Evolutionary conservation across 2,888 invertebrate genomes (phyloP).

Genomic region (Agonopterix arenella): DNA sequence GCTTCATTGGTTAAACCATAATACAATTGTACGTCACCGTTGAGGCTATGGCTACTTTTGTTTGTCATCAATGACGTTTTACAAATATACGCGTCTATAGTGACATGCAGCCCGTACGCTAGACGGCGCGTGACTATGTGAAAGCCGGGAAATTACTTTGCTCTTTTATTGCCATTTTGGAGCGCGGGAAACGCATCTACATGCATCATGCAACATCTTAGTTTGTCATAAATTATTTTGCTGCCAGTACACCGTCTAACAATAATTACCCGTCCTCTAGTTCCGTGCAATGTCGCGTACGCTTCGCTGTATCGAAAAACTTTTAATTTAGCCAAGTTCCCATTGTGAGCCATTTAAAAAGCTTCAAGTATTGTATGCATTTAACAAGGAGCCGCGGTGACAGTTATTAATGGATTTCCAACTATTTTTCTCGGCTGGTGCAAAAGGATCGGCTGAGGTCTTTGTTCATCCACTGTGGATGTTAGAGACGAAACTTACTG

Average conservation of each 20-base stretch:
- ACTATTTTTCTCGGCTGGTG: conserved; percentile 69
- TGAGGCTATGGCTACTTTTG: too few relatives aligned
- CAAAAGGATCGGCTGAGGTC: conserved; percentile 67
- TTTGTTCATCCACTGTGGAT: conserved; percentile 44
- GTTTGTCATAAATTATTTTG: conserved; percentile 1
- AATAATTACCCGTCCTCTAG: conserved; percentile 70
- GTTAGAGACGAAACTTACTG: not conserved
- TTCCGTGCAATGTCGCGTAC: conserved; percentile 70
- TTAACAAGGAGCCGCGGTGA: conserved; percentile 71
- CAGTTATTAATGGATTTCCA: conserved; percentile 72
- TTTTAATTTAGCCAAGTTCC: conserved; percentile 76
- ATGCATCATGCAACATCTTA: too few relatives aligned
- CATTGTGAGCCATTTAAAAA: conserved; percentile 74
- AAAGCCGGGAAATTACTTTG: too few relatives aligned
- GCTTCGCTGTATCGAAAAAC: conserved; percentile 67
- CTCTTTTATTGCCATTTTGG: too few relatives aligned
- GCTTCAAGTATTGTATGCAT: conserved; percentile 76
- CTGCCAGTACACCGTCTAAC: conserved; percentile 40
- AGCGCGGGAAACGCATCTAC: too few relatives aligned
- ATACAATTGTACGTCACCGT: too few relatives aligned
- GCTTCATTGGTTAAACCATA: too few relatives aligned
- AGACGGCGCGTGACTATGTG: too few relatives aligned
- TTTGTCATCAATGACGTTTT: too few relatives aligned
- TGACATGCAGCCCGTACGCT: too few relatives aligned
- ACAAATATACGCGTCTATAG: too few relatives aligned